Conservation (phyloP, 1,140 invertebrate species). For the Platorchestia sp. region DNA sequence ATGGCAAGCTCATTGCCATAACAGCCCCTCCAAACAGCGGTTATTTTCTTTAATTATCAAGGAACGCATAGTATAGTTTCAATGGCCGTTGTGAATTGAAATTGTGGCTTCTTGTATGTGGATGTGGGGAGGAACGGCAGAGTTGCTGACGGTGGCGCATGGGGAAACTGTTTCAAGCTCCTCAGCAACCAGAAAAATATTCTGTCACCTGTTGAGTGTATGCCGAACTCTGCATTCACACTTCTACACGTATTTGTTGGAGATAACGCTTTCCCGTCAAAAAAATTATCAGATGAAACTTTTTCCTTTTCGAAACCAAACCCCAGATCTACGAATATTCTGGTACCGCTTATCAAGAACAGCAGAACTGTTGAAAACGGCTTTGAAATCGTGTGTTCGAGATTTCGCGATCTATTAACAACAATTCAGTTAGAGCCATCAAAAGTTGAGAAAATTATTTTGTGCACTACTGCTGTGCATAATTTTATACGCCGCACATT, state of each 20-base stretch:
- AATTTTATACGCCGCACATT: too few relatives aligned
- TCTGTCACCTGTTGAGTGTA: neutral
- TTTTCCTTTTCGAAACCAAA: neutral
- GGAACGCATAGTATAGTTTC: constrained; percentile 33
- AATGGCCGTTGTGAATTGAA: constrained; percentile 7
- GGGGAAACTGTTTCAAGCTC: neutral
- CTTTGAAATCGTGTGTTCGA: constrained; percentile 39
- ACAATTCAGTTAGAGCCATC: neutral
- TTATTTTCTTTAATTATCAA: constrained; percentile 45
- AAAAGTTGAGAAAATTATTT: constrained; percentile 36
- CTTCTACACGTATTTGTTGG: constrained; percentile 39
- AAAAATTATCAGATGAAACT: constrained; percentile 17
- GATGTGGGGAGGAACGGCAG: constrained; percentile 29
- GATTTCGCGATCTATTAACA: neutral
- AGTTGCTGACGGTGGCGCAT: constrained; percentile 32
- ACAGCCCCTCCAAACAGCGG: constrained; percentile 37
- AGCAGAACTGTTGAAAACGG: constrained; percentile 15
- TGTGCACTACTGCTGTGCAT: too few relatives aligned
- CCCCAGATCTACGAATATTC: neutral
- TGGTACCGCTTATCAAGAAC: constrained; percentile 20
- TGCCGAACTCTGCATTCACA: too few relatives aligned
- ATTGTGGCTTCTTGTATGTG: neutral
- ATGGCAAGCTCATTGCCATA: constrained; percentile 27
- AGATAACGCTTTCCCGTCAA: constrained; percentile 50
- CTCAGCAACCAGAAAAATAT: neutral